Conservation (phyloP, 2,113 vertebrate species). For the Proteles cristata region DNA sequence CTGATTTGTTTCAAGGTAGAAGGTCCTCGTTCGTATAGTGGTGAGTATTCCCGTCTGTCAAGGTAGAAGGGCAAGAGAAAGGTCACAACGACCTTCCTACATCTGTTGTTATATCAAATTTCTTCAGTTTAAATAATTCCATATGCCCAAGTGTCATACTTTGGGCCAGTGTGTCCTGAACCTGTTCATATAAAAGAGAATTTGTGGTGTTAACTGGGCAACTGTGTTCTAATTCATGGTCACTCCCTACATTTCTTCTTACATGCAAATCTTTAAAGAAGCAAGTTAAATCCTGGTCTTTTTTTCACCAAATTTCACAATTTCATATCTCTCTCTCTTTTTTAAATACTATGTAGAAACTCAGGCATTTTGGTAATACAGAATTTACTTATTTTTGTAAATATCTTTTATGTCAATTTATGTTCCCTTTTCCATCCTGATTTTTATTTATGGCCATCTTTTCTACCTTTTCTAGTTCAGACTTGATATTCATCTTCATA, state of each 20-base stretch:
- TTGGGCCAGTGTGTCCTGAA: not conserved
- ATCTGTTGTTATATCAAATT: not conserved
- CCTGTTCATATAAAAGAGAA: not conserved
- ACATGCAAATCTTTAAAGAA: not conserved
- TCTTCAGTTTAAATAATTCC: not conserved
- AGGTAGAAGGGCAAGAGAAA: not conserved
- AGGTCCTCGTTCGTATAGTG: too few species aligned
- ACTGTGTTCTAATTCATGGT: not conserved
- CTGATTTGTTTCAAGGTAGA: not conserved
- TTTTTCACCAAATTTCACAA: not conserved
- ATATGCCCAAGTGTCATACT: not conserved
- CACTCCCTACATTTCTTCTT: not conserved
- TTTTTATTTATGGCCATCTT: not conserved
- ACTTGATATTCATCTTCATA: not conserved
- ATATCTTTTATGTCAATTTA: not conserved
- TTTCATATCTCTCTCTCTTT: not conserved
- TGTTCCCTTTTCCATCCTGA: too few species aligned
- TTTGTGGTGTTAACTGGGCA: not conserved
- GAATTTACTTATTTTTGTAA: not conserved
- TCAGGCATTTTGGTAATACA: not conserved
- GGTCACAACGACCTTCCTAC: not conserved
- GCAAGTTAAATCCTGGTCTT: not conserved
- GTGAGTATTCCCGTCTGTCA: not conserved
- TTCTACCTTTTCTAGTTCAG: not conserved
- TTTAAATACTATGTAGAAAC: not conserved